Evolutionary conservation across 1,140 invertebrate species (phyloP), one percentile per base, ranked within the genome.

Genomic region (Leptinotarsa defecta): DNA sequence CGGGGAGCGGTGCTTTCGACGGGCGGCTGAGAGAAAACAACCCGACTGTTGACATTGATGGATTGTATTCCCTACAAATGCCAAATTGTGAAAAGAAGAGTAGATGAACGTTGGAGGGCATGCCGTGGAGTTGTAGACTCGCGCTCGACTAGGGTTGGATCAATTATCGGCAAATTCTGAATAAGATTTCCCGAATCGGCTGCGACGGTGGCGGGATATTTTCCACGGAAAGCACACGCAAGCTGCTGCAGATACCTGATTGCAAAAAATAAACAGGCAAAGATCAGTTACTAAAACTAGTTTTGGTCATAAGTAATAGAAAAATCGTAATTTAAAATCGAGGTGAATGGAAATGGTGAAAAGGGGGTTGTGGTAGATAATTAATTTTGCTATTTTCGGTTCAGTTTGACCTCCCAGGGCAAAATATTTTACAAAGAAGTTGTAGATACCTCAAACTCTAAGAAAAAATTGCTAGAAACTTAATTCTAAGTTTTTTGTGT

Each of bases 51-150:
- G 84, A 85, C 84, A 78, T 84, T 85, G 84, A 85, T 85, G 83
- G 81, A 85, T 85, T 77, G 77, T 82, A 83, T 84, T 85, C 77
- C 84, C 83, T 85, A 85, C 84, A 84, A 85, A 85, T 83, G 83
- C 84, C 84, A 85, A 85, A 85, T 85, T 84, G 84, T 85, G 84
- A 85, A 85, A 85, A 85, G 84, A 85, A 85, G 83, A 84, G 83
- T 84, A 85, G 83, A 84, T 81, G 81, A 84, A 82, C 81, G 82
- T 78, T 79, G 74, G 81, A 81, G 77, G 80, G 83, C 81, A 82
- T 81, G 83, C 82, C 76, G 75, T 74, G 19, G 68, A 69, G 74
- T 75, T 64, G 77, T 78, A 79, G 78, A 78, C 77, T 77, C 73
- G 77, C 75, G 68, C 78, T 74, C 74, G 72, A 76, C 76, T 76